phyloP scores from a whole-genome alignment of 2,888 invertebrate genomes.

The Blera fallax region DNA sequence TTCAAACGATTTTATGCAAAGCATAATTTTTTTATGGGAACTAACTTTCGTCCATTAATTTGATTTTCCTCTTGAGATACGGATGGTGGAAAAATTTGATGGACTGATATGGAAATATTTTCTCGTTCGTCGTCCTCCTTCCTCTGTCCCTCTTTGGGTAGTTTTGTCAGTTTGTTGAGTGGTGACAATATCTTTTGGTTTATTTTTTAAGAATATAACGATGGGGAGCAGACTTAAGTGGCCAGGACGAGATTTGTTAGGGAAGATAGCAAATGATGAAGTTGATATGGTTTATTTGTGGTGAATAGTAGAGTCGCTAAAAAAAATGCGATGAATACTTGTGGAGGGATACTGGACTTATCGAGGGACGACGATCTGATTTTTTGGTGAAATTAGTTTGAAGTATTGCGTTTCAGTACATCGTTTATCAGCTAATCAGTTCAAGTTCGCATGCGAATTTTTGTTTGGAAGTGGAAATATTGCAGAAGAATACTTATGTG shows the following conservation, averaged over 20 bases:
- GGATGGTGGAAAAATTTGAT: constrained; percentile 73
- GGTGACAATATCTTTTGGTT: constrained; percentile 53
- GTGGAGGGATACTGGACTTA: no score
- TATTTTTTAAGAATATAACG: neutral
- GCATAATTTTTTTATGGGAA: constrained; percentile 72
- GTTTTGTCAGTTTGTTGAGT: constrained; percentile 67
- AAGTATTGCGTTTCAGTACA: no score
- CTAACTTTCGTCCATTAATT: constrained; percentile 73
- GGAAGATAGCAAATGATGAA: constrained; percentile 62
- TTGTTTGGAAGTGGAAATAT: no score
- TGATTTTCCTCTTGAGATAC: constrained; percentile 72
- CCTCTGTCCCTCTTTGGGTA: neutral
- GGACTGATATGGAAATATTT: constrained; percentile 71
- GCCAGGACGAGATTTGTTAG: constrained; percentile 56
- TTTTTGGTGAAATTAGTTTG: no score
- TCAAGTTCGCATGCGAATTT: no score
- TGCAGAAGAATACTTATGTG: no score
- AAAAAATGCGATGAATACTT: neutral
- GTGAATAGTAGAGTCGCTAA: constrained; percentile 14
- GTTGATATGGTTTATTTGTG: constrained; percentile 72
- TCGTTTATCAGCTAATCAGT: no score
- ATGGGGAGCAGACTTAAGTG: constrained; percentile 43
- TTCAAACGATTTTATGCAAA: constrained; percentile 73
- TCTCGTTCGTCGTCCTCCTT: constrained; percentile 13
- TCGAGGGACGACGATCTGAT: no score